These are phyloP conservation scores for Parus major DNA, from an alignment of 2,113 vertebrate genomes.

Conservation along the genomic window DNA sequence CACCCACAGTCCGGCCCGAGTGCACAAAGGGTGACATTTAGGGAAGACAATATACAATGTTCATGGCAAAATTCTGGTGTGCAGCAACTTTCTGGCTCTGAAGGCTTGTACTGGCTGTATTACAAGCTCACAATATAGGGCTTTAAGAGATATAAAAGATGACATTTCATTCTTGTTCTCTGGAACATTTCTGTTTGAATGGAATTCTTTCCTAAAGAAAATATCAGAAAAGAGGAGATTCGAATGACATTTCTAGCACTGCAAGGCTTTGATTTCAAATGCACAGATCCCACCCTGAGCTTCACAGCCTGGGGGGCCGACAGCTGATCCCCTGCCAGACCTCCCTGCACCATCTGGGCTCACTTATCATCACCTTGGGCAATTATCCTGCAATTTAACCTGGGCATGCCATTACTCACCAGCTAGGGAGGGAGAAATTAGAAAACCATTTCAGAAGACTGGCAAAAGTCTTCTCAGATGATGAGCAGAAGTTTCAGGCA, in stretches of 20 bases:
- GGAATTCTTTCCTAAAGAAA: conserved; percentile 15
- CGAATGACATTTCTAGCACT: background rate
- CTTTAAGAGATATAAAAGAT: conserved; percentile 11
- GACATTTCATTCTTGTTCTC: conserved; percentile 8
- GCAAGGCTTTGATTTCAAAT: conserved; percentile 16
- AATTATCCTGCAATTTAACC: background rate
- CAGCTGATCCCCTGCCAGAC: background rate
- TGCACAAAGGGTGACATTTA: conserved; percentile 1
- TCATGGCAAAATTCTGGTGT: background rate
- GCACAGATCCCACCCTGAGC: background rate
- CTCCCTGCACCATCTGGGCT: background rate
- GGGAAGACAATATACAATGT: background rate
- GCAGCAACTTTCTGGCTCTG: background rate
- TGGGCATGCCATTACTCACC: background rate
- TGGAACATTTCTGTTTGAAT: conserved; percentile 25
- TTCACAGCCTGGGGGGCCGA: background rate
- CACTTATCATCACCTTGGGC: background rate
- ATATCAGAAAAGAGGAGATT: background rate
- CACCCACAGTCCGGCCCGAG: background rate
- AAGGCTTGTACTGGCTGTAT: background rate
- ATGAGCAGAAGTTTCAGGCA: background rate
- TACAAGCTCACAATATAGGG: background rate
- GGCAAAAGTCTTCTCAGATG: background rate
- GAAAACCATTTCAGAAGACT: background rate
- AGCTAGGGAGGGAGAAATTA: background rate